Evolutionary conservation across 2,113 vertebrate species (phyloP).

Genomic region (Tenebrosternarchus preto): DNA sequence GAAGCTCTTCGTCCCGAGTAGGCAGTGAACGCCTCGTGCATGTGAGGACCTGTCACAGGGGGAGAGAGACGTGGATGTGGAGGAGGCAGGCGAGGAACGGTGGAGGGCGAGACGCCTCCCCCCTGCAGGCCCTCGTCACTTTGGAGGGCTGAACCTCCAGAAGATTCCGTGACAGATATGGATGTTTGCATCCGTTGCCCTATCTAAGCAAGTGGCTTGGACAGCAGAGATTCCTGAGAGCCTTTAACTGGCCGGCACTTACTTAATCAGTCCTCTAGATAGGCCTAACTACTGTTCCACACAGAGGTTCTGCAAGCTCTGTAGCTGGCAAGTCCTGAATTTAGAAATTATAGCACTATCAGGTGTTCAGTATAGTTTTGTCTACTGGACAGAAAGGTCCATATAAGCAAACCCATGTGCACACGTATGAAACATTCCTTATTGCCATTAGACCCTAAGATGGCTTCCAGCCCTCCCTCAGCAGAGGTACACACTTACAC

Average conservation of each 20-base stretch:
- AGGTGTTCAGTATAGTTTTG: background rate
- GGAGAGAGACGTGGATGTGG: slow-evolving; percentile 16
- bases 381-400: background rate
- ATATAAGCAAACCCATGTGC: too few relatives aligned
- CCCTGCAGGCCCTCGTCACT: background rate
- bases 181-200: background rate
- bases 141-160: background rate
- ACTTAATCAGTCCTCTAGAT: too few relatives aligned
- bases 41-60: slow-evolving; percentile 43
- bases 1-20: slow-evolving; percentile 54
- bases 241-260: too few relatives aligned
- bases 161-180: background rate
- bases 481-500: background rate
- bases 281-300: too few relatives aligned
- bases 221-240: too few relatives aligned
- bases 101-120: too few relatives aligned
- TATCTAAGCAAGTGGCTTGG: too few relatives aligned
- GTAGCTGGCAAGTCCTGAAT: too few relatives aligned
- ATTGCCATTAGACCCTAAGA: background rate
- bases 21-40: slow-evolving; percentile 42
- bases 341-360: background rate
- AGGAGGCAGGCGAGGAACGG: background rate
- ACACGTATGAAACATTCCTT: background rate
- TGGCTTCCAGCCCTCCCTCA: slow-evolving; percentile 13
- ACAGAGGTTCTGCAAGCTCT: too few relatives aligned